A percentile compares a stretch with the other conserved stretches of the same genome.
Evolutionary conservation across 2,113 vertebrate species (phyloP).

Genomic region (Cryptoleucopteryx plumbea): DNA sequence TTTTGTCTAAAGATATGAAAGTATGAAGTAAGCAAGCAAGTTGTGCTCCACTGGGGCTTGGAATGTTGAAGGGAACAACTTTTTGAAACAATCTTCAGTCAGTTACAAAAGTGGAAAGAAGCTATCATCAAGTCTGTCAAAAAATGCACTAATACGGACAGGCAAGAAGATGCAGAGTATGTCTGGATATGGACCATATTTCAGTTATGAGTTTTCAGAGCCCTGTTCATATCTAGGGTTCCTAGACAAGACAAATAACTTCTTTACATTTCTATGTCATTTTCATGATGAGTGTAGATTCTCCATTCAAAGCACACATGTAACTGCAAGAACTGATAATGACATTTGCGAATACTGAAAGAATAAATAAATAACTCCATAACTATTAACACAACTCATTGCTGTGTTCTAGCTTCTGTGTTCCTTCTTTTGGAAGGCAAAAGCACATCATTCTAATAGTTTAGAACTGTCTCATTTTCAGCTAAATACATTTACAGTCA

Average conservation of each 20-base stretch:
- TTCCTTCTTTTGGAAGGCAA: not conserved
- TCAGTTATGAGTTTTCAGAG: not conserved
- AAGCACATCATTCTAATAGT: not conserved
- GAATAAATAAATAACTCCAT: not conserved
- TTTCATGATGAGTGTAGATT: not conserved
- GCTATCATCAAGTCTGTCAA: accelerated
- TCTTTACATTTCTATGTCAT: not conserved
- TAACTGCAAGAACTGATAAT: not conserved
- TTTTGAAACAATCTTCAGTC: not conserved
- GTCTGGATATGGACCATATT: not conserved
- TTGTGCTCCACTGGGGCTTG: not conserved
- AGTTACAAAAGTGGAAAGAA: not conserved
- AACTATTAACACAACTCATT: not conserved
- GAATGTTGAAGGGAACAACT: not conserved
- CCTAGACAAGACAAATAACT: not conserved
- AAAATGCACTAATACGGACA: not conserved
- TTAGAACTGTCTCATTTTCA: not conserved
- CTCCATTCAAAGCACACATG: not conserved
- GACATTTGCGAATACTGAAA: not conserved
- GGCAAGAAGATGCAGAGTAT: not conserved
- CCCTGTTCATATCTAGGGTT: not conserved
- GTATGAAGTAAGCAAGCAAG: not conserved
- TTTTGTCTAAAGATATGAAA: not conserved
- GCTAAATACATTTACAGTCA: not conserved
- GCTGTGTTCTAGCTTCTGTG: not conserved